Evolutionary conservation across 1,140 invertebrate genomes (phyloP), one percentile per base, ranked within the genome.

Genomic region (Trichonephila clavipes): DNA sequence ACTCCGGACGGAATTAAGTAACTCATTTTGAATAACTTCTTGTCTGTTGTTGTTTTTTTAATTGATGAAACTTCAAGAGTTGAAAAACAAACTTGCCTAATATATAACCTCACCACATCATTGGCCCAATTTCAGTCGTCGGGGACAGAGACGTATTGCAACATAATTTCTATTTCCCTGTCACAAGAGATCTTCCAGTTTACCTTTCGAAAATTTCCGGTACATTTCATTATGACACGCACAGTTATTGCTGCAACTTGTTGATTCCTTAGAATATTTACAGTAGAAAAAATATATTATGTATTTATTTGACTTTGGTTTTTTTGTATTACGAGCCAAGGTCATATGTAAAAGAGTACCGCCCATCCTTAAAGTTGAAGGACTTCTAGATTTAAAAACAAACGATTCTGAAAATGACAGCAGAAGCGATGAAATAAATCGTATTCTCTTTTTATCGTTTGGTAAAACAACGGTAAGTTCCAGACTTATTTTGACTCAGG

Each of bases 81-180:
- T 51, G 51, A 28, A 77, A 19, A 77, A 40, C 72, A 77, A 18
- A 18, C 18, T 77, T 77, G 72, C 72, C 28, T 40, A 77, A 77
- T 77, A 77, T 34, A 77, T 34, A 77, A 77, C 72, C 72, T 77
- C 72, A 77, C 72, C 72, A 34, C 72, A 77, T 77, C 72, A 77
- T 40, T 77, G 72, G 72, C 72, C 72, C 28, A 77, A 77, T 77
- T 77, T 77, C 24, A 10, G 5, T 18, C 18, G 14, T 77, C 72
- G 72, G 14, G 72, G 34, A 77, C 72, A 77, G 28, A 77, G 24
- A 18, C 66, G 51, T 51, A 77, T 77, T 77, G 28, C 72, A 34
- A 77, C 28, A 40, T 3, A 40, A 24, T 77, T 28, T 40, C 14
- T 19, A 34, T 40, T 77, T 34, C 72, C 72, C 14, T 4, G 34